A percentile compares a stretch with the other conserved stretches of the same genome.
phyloP scores from a whole-genome alignment of 2,797 vertebrate genomes.

The Pseudochirops corinnae region DNA sequence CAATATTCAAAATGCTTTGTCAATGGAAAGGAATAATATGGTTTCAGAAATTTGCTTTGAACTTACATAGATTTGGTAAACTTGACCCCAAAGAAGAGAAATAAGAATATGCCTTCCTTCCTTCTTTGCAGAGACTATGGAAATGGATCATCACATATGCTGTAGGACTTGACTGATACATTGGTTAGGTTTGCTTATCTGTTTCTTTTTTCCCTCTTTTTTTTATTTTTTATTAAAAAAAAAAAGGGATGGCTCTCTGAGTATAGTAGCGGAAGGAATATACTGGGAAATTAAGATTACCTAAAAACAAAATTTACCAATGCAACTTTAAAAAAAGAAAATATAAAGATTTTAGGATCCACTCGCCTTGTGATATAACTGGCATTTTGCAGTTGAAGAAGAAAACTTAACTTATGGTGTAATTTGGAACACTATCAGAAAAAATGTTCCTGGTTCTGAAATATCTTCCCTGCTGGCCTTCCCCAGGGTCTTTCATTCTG shows the following conservation, averaged over 20 bases:
- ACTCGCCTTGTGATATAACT: background rate
- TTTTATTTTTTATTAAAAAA: background rate
- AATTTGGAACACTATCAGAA: background rate
- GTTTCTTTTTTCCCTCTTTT: background rate
- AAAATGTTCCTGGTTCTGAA: background rate
- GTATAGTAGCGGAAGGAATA: background rate
- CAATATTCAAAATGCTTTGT: background rate
- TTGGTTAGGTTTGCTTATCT: background rate
- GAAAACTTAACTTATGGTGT: background rate
- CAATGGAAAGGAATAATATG: background rate
- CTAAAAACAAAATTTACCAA: background rate
- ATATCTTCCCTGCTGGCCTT: background rate
- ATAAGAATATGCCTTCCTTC: background rate
- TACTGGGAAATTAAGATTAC: background rate
- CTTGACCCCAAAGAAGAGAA: background rate
- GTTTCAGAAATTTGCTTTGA: background rate
- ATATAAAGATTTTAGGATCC: background rate
- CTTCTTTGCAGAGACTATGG: background rate
- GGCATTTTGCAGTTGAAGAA: background rate
- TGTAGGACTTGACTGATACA: background rate
- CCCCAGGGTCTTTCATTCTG: background rate
- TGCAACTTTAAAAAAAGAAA: background rate
- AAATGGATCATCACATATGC: background rate
- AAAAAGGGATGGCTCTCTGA: background rate
- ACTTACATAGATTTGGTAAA: background rate